Conservation (phyloP, 2,888 invertebrate species). For the Clostera curtula region DNA sequence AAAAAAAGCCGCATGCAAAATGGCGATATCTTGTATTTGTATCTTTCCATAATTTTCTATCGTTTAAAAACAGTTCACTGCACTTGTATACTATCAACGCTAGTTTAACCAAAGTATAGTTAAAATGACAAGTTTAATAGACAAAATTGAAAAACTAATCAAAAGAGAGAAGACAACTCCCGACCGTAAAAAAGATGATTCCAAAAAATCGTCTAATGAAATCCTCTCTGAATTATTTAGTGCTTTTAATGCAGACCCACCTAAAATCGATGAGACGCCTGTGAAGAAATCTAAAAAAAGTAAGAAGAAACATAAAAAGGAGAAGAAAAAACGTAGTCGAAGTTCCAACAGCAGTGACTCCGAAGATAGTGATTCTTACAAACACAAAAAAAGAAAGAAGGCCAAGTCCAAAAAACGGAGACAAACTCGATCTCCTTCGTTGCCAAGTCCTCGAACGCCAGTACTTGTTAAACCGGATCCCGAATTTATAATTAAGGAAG, state of each 20-base stretch:
- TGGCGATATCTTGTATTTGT: too few species aligned
- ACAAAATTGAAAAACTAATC: slow-evolving; percentile 61
- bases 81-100: too few species aligned
- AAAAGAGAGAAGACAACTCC: slow-evolving; percentile 65
- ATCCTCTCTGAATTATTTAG: slow-evolving; percentile 88
- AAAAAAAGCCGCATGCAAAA: too few species aligned
- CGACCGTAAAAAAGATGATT: slow-evolving; percentile 58
- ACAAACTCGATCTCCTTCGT: slow-evolving; percentile 35
- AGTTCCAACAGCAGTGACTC: slow-evolving; percentile 58
- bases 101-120: slow-evolving; percentile 5
- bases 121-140: slow-evolving; percentile 53
- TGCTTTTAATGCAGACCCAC: slow-evolving; percentile 84
- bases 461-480: slow-evolving; percentile 33
- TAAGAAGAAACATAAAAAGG: slow-evolving; percentile 78
- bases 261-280: slow-evolving; percentile 61
- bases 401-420: slow-evolving; percentile 50
- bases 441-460: slow-evolving; percentile 39
- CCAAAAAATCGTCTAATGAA: slow-evolving; percentile 82
- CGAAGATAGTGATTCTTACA: slow-evolving; percentile 64
- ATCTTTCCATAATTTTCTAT: too few species aligned
- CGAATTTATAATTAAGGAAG: too few species aligned
- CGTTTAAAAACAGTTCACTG: too few species aligned
- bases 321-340: slow-evolving; percentile 65
- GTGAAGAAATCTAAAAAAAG: slow-evolving; percentile 68
- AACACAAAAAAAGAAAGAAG: slow-evolving; percentile 76